These are phyloP conservation scores for Odiellus spinosus DNA, from an alignment of 2,888 invertebrate genomes.

Conservation along the genomic window DNA sequence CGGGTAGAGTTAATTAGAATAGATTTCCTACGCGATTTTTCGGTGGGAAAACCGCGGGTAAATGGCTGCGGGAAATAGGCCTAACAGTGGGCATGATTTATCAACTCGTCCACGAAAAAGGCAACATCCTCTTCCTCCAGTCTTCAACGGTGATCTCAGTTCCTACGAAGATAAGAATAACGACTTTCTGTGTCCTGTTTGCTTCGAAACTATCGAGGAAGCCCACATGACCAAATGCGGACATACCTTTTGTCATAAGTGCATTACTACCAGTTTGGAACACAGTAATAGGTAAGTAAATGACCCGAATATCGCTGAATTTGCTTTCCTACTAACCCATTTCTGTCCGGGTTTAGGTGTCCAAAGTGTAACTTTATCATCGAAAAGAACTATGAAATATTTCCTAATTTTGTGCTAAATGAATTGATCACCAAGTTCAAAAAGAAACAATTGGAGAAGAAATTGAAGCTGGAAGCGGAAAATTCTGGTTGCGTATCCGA, in stretches of 20 bases:
- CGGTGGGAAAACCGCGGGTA: too few species aligned
- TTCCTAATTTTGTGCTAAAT: constrained; percentile 66
- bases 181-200: constrained; percentile 46
- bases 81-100: too few species aligned
- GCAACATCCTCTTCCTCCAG: too few species aligned
- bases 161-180: too few species aligned
- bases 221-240: constrained; percentile 83
- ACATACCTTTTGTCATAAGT: constrained; percentile 75
- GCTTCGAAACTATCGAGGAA: constrained; percentile 73
- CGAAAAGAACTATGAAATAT: constrained; percentile 50
- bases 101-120: too few species aligned
- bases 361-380: constrained; percentile 65
- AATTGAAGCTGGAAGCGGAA: constrained; percentile 4
- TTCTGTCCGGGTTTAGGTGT: too few species aligned
- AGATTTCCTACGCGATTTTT: too few species aligned
- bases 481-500: constrained; percentile 15
- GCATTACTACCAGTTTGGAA: constrained; percentile 53
- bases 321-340: background rate
- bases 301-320: constrained; percentile 1
- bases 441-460: constrained; percentile 23
- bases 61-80: too few species aligned
- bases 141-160: too few species aligned
- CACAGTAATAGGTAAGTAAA: constrained; percentile 32
- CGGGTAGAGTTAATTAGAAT: too few species aligned
- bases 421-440: constrained; percentile 56